Base-by-base conservation (phyloP, 2,888 invertebrate species). In the Oasisia sp. region DNA sequence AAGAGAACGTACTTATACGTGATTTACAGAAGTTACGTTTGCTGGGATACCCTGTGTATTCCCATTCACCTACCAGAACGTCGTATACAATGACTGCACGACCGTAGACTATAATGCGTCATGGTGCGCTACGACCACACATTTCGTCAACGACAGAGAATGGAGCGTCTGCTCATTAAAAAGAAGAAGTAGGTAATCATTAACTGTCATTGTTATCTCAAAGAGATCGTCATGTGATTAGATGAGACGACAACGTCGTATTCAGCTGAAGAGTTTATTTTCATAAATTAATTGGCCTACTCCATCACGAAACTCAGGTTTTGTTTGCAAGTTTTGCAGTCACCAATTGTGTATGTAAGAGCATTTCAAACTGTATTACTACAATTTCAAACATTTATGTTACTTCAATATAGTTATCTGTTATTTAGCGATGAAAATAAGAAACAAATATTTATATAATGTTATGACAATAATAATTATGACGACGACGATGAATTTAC, bases 121-220 rank as follows among this genome's bases (percentile, higher is more conserved):
- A 27, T 74, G 74, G 74, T 74, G 74, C 27, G 74, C 74, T 74
- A 74, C 74, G n/a, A 19, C 74, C 74, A 74, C 27, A 27, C 27
- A 74, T n/a, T 74, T 27, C 74, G 19, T 27, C 0, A 19, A 19
- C 19, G 74, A 74, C 74, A 27, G 7, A 19, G 74, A 27, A 74
- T 74, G 74, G 74, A 27, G 74, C 14, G n/a, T 74, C 7, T 74
- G 74, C 74, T 74, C 74, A 5, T 74, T 74, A 27, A 74, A 27
- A 74, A 19, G 74, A 74, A 74, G 74, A 74, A 74, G 74, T 74
- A 74, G 74, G 74, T 74, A 74, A n/a, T 74, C 27, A n/a, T 74
- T 27, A 27, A 74, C 27, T 7, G 0, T 74, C 5, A n/a, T n/a
- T 74, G 14, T 7, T 1, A 27, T 74, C 9, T 50, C 50, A 50